Base-by-base conservation (phyloP, 2,113 vertebrate species). In the Halcyon senegalensis region DNA sequence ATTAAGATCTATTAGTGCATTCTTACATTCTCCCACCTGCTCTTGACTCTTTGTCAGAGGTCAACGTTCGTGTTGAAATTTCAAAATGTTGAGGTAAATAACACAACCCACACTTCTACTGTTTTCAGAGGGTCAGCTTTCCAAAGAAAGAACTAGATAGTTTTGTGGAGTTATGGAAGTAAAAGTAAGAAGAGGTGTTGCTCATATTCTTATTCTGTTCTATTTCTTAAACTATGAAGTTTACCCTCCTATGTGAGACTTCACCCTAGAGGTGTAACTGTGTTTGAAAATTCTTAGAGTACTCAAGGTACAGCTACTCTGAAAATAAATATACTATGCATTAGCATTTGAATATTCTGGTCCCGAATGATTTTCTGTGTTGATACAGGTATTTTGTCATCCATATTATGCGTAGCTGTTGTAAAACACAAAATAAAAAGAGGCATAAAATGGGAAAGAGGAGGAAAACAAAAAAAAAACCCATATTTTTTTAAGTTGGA, bases 11-110 rank as follows among this genome's bases (percentile, higher is more conserved):
- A 16, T 43, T 53, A 53, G 28, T 77, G n/a, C 43, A 39, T 80
- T 63, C 30, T 70, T 87, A 64, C 15, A 37, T 51, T 58, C 70
- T 92, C 96, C 90, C 64, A 69, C 68, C 44, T 78, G 82, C 70
- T 82, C 58, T 39, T 44, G 30, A 4, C 7, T 55, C 67, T 91
- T 75, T 88, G 67, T 94, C 66, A 89, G 67, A 91, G 51, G 75
- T 88, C 24, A 28, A 1, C 30, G 31, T 74, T 2, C 7, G 78
- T 63, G 2, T 2, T 50, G 43, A 66, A 16, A 53, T 91, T 93
- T 94, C 59, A 90, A 43, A 93, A 48, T 31, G 20, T 39, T 50
- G 19, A 90, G n/a, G 50, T 94, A 96, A 97, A 90, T 81, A 92
- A 92, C 55, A 27, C 41, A 68, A 92, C 60, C 24, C 35, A 60